phyloP scores from a whole-genome alignment of 1,140 invertebrate genomes.

The Ceratina australensis region DNA sequence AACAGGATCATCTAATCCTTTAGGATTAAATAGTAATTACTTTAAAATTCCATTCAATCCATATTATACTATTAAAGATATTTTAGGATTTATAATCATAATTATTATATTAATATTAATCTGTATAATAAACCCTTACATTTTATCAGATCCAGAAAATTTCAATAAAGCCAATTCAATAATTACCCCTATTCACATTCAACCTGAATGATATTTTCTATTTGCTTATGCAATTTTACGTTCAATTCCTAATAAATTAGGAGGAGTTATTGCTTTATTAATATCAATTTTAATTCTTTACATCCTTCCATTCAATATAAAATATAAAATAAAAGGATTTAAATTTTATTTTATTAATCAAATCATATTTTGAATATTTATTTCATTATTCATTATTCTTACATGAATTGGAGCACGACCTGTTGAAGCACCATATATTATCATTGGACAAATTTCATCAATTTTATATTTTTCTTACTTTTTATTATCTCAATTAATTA shows the following conservation, averaged over 20 bases:
- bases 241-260: conserved; percentile 87
- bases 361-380: conserved; percentile 81
- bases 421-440: too few relatives aligned
- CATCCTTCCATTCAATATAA: conserved; percentile 76
- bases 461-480: background rate
- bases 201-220: conserved; percentile 89
- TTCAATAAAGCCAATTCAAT: background rate
- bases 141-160: background rate
- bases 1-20: conserved; percentile 82
- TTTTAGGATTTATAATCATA: background rate
- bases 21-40: conserved; percentile 80
- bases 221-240: conserved; percentile 88
- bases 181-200: conserved; percentile 81
- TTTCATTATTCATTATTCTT: conserved; percentile 80
- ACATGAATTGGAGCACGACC: conserved; percentile 81
- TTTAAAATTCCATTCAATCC: background rate
- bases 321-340: conserved; percentile 51
- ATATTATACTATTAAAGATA: background rate
- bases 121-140: background rate
- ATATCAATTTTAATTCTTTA: conserved; percentile 83
- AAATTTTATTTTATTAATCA: background rate
- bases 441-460: too few relatives aligned
- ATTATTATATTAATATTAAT: background rate
- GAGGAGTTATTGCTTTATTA: conserved; percentile 84
- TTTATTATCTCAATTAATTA: too few relatives aligned